A percentile compares a stretch with the other conserved stretches of the same genome.
phyloP scores from a whole-genome alignment of 2,888 invertebrate species.

The Anoplius nigerrimus region DNA sequence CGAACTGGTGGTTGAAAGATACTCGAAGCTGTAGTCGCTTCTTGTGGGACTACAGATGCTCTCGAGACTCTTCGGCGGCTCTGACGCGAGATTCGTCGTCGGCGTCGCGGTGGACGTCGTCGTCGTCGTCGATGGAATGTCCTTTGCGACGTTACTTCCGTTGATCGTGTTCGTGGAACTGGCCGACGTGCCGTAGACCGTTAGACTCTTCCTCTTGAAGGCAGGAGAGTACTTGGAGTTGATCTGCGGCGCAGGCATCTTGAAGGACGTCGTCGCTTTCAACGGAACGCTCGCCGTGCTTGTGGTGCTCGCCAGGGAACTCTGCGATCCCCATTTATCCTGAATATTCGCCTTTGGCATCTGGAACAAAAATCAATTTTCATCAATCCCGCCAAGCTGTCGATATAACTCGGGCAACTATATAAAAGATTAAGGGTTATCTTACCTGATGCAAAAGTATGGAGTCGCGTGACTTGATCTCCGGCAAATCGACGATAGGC shows the following conservation, averaged over 20 bases:
- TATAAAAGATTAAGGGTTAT: not conserved
- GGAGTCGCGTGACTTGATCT: conserved; percentile 86
- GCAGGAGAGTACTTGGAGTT: conserved; percentile 89
- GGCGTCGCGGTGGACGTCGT: conserved; percentile 39
- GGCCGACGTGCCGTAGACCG: conserved; percentile 77
- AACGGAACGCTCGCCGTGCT: conserved; percentile 64
- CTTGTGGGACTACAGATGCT: conserved; percentile 79
- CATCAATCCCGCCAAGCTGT: not conserved
- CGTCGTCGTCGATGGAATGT: conserved; percentile 31
- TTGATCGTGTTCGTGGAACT: conserved; percentile 42
- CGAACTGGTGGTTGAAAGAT: conserved; percentile 68
- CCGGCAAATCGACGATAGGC: conserved; percentile 85
- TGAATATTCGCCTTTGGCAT: conserved; percentile 65
- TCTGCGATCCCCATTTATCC: conserved; percentile 72
- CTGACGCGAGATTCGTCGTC: conserved; percentile 50
- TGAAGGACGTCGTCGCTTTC: conserved; percentile 65
- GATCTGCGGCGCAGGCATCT: conserved; percentile 74
- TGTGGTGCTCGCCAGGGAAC: conserved; percentile 66
- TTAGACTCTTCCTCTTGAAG: conserved; percentile 85
- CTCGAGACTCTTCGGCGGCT: conserved; percentile 78
- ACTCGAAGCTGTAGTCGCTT: conserved; percentile 79
- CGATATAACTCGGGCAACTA: not conserved
- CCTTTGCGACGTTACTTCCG: conserved; percentile 21
- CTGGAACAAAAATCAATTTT: conserved; percentile 38
- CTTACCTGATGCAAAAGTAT: conserved; percentile 66